phyloP scores from a whole-genome alignment of 2,888 invertebrate genomes.

The Hemistola chrysoprasaria region DNA sequence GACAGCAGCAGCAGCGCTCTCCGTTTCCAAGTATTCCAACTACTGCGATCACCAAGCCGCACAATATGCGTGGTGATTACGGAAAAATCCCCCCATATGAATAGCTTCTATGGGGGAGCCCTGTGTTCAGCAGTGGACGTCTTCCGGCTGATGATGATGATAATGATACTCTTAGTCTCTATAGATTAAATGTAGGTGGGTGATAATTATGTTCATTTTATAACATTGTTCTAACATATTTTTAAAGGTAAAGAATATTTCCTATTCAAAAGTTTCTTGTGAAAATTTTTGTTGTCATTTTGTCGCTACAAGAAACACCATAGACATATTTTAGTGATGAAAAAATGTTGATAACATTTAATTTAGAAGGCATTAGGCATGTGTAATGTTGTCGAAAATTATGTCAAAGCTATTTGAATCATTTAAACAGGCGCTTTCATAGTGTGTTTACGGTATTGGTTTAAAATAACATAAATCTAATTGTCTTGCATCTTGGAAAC shows the following conservation, averaged over 20 bases:
- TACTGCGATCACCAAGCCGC: no score
- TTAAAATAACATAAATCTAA: slow-evolving; percentile 8
- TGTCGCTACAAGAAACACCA: slow-evolving; percentile 41
- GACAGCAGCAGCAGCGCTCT: no score
- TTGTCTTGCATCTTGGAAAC: neutral
- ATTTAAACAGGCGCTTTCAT: slow-evolving; percentile 12
- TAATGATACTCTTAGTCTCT: no score
- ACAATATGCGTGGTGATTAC: no score
- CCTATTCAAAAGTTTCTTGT: slow-evolving; percentile 4
- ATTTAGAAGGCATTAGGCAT: slow-evolving; percentile 20
- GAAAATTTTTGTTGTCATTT: slow-evolving; percentile 15
- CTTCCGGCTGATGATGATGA: no score
- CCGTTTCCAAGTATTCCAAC: no score
- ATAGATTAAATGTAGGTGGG: no score
- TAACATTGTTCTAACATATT: no score
- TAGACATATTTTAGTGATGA: slow-evolving; percentile 36
- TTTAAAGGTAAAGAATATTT: neutral
- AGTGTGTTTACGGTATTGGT: slow-evolving; percentile 2
- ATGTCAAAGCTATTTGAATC: slow-evolving; percentile 22
- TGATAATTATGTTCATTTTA: no score
- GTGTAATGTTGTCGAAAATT: slow-evolving; percentile 17
- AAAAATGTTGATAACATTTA: slow-evolving; percentile 19
- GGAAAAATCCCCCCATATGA: no score
- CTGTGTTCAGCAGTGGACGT: no score
- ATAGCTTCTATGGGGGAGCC: no score